phyloP scores from a whole-genome alignment of 1,140 invertebrate genomes.

The Lepidurus apus region DNA sequence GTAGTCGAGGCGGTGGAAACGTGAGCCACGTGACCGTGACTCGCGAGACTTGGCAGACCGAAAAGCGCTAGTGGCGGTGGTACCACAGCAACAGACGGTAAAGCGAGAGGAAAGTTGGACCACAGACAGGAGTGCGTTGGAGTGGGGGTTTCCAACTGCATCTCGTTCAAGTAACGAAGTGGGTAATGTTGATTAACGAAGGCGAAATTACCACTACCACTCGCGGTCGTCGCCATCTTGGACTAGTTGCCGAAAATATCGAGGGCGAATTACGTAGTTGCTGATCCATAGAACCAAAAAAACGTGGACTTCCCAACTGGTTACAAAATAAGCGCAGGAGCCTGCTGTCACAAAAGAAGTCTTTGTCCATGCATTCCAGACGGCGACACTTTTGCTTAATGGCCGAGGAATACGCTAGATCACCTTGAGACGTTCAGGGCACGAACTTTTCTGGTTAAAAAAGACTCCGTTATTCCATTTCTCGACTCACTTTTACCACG shows the following conservation, averaged over 20 bases:
- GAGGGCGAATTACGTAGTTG: background rate
- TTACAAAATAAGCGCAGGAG: too few relatives aligned
- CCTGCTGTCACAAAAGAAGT: too few relatives aligned
- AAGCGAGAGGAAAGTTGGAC: background rate
- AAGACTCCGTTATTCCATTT: background rate
- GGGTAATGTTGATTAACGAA: background rate
- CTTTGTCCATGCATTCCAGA: too few relatives aligned
- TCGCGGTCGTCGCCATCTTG: background rate
- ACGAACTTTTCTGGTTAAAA: background rate
- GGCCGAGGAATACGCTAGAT: too few relatives aligned
- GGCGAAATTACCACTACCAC: background rate
- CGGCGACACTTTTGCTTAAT: too few relatives aligned
- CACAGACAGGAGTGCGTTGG: background rate
- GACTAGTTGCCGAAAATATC: background rate
- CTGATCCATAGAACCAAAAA: constrained; percentile 5
- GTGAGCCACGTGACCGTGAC: constrained; percentile 20
- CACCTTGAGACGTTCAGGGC: too few relatives aligned
- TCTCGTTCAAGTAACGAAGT: background rate
- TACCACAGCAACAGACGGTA: constrained; percentile 14
- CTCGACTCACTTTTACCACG: background rate
- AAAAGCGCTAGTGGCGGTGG: background rate
- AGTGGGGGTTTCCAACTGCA: background rate
- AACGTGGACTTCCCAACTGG: too few relatives aligned
- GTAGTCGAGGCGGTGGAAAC: background rate
- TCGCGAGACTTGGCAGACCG: background rate